These are phyloP conservation scores for Ceratosolen fusciceps DNA, from an alignment of 1,140 invertebrate species.

Conservation along the genomic window DNA sequence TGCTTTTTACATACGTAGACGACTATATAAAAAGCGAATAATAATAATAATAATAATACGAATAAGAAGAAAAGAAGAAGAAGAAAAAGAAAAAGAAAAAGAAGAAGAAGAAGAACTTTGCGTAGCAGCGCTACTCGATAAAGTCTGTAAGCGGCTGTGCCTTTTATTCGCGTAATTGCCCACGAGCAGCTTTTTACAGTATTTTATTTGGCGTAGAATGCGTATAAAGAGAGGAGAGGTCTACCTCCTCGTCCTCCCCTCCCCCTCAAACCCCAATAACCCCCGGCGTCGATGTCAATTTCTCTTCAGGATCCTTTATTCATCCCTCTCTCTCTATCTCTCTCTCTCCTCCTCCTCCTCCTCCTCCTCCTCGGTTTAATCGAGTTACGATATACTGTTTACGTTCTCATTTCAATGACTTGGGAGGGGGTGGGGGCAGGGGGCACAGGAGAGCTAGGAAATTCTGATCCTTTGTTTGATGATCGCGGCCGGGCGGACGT, in stretches of 20 bases:
- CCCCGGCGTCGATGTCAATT: neutral
- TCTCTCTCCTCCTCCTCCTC: too few species aligned
- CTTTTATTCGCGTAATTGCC: slow-evolving; percentile 47
- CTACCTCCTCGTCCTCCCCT: neutral
- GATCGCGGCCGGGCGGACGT: neutral
- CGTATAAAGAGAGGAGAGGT: slow-evolving; percentile 21
- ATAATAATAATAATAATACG: slow-evolving; percentile 50
- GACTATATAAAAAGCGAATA: slow-evolving; percentile 27
- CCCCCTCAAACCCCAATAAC: neutral
- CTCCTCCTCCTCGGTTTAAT: slow-evolving; percentile 1
- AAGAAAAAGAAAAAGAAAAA: too few species aligned
- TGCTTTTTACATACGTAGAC: slow-evolving; percentile 23
- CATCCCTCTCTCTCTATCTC: too few species aligned
- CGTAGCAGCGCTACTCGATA: slow-evolving; percentile 39
- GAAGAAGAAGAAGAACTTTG: slow-evolving; percentile 2
- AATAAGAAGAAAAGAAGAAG: too few species aligned
- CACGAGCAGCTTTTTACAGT: slow-evolving; percentile 39
- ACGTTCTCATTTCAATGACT: neutral
- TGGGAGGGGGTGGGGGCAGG: too few species aligned
- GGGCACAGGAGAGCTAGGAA: too few species aligned
- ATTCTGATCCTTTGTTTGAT: neutral
- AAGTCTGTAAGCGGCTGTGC: slow-evolving; percentile 39
- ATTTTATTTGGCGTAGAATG: slow-evolving; percentile 36
- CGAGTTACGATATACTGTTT: neutral
- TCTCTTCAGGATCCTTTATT: slow-evolving; percentile 6